Evolutionary conservation across 2,888 invertebrate species (phyloP).

Genomic region (Ptilodon capucinus): DNA sequence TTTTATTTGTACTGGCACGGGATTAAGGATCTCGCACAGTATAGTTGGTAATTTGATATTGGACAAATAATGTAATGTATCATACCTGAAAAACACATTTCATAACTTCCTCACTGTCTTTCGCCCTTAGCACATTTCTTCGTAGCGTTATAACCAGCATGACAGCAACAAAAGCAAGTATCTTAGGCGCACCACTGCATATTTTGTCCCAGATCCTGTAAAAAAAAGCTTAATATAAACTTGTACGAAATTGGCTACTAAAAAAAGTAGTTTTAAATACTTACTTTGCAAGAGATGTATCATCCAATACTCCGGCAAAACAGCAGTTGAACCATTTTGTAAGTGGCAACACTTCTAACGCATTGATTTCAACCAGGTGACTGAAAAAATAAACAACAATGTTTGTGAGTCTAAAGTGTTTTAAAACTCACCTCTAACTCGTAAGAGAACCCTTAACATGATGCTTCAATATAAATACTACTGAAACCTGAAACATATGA

Average conservation of each 20-base stretch:
- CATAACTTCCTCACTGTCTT: conserved; percentile 81
- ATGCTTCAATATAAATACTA: too few relatives aligned
- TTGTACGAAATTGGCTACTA: background rate
- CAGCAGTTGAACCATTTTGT: conserved; percentile 91
- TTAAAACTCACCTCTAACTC: too few relatives aligned
- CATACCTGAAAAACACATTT: conserved; percentile 85
- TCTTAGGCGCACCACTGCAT: conserved; percentile 92
- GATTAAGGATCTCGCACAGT: too few relatives aligned
- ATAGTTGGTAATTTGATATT: background rate
- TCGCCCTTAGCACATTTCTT: conserved; percentile 85
- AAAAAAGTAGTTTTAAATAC: conserved; percentile 8
- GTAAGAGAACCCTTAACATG: too few relatives aligned
- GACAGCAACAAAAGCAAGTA: conserved; percentile 90
- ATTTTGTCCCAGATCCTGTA: conserved; percentile 94
- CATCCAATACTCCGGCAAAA: conserved; percentile 91
- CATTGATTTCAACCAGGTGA: conserved; percentile 85
- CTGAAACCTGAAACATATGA: too few relatives aligned
- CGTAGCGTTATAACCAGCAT: conserved; percentile 88
- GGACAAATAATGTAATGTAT: background rate
- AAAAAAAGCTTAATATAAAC: conserved; percentile 18
- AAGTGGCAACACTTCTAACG: conserved; percentile 85
- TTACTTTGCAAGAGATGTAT: conserved; percentile 90
- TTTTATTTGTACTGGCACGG: background rate
- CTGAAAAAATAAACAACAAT: conserved; percentile 51
- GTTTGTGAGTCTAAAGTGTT: too few relatives aligned